These are phyloP conservation scores for Sabatieria punctata DNA, from an alignment of 2,888 invertebrate species.

Conservation along the genomic window DNA sequence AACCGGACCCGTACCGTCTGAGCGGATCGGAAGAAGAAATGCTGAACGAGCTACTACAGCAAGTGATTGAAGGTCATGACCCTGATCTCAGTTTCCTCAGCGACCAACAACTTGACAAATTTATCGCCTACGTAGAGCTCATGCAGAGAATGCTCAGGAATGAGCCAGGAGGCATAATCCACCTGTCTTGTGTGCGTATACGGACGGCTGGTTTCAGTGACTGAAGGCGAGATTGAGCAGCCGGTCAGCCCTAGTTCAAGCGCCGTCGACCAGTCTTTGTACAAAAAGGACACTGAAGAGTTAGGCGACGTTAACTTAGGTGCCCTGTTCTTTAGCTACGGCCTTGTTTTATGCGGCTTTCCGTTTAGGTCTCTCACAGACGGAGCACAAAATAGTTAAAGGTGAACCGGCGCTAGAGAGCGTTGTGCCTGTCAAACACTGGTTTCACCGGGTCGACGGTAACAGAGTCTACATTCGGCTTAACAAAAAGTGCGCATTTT, in stretches of 20 bases:
- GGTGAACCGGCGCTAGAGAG: slow-evolving; percentile 14
- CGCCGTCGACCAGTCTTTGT: too few relatives aligned
- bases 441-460: slow-evolving; percentile 21
- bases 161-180: too few relatives aligned
- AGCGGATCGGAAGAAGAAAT: background rate
- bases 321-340: too few relatives aligned
- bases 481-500: slow-evolving; percentile 11
- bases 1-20: background rate
- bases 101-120: slow-evolving; percentile 13
- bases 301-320: slow-evolving; percentile 14
- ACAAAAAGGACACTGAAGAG: slow-evolving; percentile 25
- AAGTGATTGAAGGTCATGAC: slow-evolving; percentile 11
- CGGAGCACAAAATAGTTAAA: slow-evolving; percentile 27
- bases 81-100: slow-evolving; percentile 10
- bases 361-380: slow-evolving; percentile 23
- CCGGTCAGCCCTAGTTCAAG: too few relatives aligned
- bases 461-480: slow-evolving; percentile 27
- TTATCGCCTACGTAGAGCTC: slow-evolving; percentile 11
- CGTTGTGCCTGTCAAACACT: slow-evolving; percentile 6
- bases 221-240: too few relatives aligned
- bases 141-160: slow-evolving; percentile 11
- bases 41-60: slow-evolving; percentile 6
- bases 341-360: too few relatives aligned
- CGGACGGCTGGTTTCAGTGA: too few relatives aligned
- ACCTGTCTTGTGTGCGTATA: too few relatives aligned